Evolutionary conservation across 64 coral and sea anemone species (phyloP).

Genomic region (Stichodactyla helianthus): DNA sequence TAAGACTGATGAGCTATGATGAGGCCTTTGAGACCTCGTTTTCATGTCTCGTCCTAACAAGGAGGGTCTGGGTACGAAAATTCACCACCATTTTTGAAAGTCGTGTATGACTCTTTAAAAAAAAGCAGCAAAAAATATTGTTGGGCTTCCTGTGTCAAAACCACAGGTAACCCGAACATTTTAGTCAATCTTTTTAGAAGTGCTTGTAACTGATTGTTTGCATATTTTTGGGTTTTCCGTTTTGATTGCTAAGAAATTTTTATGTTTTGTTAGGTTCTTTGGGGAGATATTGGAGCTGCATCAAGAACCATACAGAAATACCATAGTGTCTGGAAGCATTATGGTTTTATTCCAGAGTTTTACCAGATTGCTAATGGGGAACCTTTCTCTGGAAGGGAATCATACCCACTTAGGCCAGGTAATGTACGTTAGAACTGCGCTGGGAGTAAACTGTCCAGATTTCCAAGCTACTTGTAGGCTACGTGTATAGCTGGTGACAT

Average conservation of each 20-base stretch:
- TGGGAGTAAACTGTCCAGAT: too few relatives aligned
- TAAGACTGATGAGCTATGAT: too few relatives aligned
- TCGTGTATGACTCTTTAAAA: too few relatives aligned
- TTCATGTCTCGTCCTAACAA: too few relatives aligned
- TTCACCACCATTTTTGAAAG: too few relatives aligned
- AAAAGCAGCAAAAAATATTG: not conserved
- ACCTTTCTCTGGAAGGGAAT: slow-evolving; percentile 69
- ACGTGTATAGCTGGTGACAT: too few relatives aligned
- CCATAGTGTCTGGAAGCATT: slow-evolving; percentile 91
- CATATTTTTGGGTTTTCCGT: not conserved
- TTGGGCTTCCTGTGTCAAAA: not conserved
- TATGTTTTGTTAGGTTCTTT: slow-evolving; percentile 48
- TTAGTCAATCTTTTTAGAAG: not conserved
- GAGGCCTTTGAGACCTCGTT: too few relatives aligned
- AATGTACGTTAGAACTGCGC: not conserved
- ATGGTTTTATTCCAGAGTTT: slow-evolving; percentile 99
- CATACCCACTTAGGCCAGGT: slow-evolving; percentile 93
- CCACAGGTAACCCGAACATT: not conserved
- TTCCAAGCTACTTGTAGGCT: too few relatives aligned
- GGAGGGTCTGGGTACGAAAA: too few relatives aligned
- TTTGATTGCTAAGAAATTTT: not conserved
- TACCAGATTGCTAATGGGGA: slow-evolving; percentile 90
- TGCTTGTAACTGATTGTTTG: not conserved
- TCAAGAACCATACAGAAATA: slow-evolving; percentile 89
- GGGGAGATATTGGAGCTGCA: slow-evolving; percentile 89